These are phyloP conservation scores for Xenus cinereus DNA, from an alignment of 2,113 vertebrate genomes.

Conservation along the genomic window DNA sequence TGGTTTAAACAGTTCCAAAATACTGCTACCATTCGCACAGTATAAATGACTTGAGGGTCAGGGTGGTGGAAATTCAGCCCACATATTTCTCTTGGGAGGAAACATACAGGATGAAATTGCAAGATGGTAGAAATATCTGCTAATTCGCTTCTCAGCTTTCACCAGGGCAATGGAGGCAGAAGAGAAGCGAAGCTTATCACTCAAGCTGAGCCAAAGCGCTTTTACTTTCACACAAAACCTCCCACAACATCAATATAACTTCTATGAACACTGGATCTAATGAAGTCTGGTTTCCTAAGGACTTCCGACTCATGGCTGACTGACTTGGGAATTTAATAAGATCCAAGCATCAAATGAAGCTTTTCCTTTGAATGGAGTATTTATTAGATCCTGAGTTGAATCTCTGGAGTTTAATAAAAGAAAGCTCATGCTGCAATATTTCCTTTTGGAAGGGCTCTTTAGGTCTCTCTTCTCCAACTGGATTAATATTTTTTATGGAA, in stretches of 20 bases:
- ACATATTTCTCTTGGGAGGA: conserved; percentile 40
- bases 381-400: conserved; percentile 47
- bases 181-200: conserved; percentile 3
- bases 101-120: conserved; percentile 14
- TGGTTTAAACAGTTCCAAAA: neutral
- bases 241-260: conserved; percentile 48
- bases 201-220: conserved; percentile 38
- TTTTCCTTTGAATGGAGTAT: conserved; percentile 20
- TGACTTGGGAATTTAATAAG: conserved; percentile 56
- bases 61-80: conserved; percentile 14
- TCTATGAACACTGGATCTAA: conserved; percentile 39
- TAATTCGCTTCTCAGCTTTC: conserved; percentile 29
- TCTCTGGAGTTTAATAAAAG: conserved; percentile 63
- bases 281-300: conserved; percentile 53
- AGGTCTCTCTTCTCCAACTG: conserved; percentile 11
- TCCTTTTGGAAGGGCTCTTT: conserved; percentile 52
- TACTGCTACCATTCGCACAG: neutral
- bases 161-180: neutral
- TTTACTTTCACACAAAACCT: conserved; percentile 44
- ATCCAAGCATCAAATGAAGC: conserved; percentile 36
- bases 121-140: conserved; percentile 24
- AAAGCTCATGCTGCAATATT: conserved; percentile 35
- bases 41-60: conserved; percentile 3
- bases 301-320: conserved; percentile 28
- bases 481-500: conserved; percentile 49